Conservation (phyloP, 2,797 vertebrate genomes). For the Pteronotus mesoamericanus region DNA sequence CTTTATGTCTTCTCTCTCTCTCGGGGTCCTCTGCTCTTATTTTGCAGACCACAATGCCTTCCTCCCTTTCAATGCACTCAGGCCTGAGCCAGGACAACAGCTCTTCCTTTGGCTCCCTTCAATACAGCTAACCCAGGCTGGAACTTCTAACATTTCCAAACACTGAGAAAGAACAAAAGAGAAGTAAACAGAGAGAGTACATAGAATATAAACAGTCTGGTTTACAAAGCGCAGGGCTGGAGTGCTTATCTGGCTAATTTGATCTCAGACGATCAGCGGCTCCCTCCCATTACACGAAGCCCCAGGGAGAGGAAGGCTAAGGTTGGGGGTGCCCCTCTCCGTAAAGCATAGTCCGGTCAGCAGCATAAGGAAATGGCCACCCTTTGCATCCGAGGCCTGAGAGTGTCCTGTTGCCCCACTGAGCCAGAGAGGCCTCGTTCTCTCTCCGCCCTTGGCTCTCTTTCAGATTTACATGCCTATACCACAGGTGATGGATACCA, state of each 20-base stretch:
- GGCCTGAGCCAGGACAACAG: neutral
- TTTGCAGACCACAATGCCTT: neutral
- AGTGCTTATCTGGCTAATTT: conserved; percentile 38
- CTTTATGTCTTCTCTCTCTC: neutral
- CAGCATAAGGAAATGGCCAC: neutral
- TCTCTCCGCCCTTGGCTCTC: neutral
- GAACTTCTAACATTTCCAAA: conserved; percentile 28
- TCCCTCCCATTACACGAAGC: neutral
- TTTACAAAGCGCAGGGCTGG: conserved; percentile 4
- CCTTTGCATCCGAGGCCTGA: neutral
- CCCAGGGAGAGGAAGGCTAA: neutral
- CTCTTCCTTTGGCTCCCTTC: neutral
- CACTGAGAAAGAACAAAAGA: conserved; percentile 44
- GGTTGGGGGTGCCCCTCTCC: neutral
- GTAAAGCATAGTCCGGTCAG: neutral
- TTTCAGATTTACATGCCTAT: neutral
- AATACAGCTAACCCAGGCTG: neutral
- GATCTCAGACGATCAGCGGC: neutral
- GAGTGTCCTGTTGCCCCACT: neutral
- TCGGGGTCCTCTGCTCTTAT: neutral
- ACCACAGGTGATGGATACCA: neutral
- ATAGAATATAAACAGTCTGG: conserved; percentile 35
- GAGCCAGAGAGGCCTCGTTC: neutral
- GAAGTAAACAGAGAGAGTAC: conserved; percentile 37
- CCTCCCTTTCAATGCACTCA: neutral